Percentiles rank a stretch among this genome's conserved stretches.
phyloP scores from a whole-genome alignment of 2,888 invertebrate species.

The Cryptus viduatorius region DNA sequence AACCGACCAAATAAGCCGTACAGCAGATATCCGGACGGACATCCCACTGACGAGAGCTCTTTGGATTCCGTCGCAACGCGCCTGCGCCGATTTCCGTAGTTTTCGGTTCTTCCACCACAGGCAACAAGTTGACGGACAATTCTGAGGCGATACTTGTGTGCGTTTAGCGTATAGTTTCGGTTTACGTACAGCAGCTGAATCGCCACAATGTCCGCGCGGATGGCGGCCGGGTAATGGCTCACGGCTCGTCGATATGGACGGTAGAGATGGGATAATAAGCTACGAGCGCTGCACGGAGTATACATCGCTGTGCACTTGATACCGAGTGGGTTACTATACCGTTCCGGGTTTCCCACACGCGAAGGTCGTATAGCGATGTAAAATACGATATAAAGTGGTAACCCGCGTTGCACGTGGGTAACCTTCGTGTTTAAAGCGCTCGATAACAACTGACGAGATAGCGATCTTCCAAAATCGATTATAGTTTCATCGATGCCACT shows the following conservation, averaged over 20 bases:
- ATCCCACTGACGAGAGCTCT: not conserved
- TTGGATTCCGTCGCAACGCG: too few species aligned
- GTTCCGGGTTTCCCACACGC: conserved; percentile 48
- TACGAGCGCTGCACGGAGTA: conserved; percentile 1
- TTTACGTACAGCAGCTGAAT: not conserved
- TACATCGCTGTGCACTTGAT: conserved; percentile 21
- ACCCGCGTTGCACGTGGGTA: not conserved
- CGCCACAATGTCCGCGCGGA: not conserved
- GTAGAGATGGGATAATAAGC: conserved; percentile 6
- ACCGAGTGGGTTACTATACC: not conserved
- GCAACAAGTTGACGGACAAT: conserved; percentile 63
- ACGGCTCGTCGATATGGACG: conserved; percentile 10
- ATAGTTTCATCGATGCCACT: not conserved
- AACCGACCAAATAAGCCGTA: conserved; percentile 14
- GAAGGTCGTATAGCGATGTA: conserved; percentile 66
- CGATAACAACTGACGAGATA: conserved; percentile 12
- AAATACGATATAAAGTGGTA: conserved; percentile 35
- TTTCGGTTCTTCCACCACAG: not conserved
- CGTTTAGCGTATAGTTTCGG: not conserved
- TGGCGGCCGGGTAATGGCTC: conserved; percentile 1
- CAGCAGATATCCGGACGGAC: not conserved
- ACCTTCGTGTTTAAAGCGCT: conserved; percentile 18
- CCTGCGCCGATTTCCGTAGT: conserved; percentile 21
- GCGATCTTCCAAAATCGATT: conserved; percentile 13
- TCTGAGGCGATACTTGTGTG: not conserved